Conservation (phyloP, 2,888 invertebrate species). For the Acanthosepion esculentum region DNA sequence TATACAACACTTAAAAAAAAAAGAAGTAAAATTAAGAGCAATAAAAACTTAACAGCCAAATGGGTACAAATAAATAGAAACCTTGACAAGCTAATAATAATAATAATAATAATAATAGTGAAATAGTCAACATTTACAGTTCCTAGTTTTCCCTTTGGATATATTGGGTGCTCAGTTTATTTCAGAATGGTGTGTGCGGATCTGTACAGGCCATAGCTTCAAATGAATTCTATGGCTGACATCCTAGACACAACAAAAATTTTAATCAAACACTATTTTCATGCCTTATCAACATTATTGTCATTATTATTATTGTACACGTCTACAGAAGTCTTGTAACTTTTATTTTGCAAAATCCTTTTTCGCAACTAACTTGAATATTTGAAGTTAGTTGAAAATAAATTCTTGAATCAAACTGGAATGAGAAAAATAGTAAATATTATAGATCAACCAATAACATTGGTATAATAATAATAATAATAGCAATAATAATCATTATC, state of each 20-base stretch:
- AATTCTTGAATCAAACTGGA: conserved; percentile 16
- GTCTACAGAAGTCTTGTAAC: background rate
- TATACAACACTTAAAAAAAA: background rate
- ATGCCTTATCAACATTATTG: background rate
- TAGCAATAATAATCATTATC: background rate
- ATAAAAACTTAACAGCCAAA: background rate
- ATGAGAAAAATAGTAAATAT: conserved; percentile 33
- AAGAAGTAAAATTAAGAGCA: background rate
- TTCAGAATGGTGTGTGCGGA: background rate
- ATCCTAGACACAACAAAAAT: background rate
- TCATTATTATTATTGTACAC: background rate
- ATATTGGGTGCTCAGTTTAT: background rate
- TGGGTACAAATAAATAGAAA: background rate
- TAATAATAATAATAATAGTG: background rate
- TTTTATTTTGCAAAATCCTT: background rate
- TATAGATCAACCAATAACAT: conserved; percentile 18
- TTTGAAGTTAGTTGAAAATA: conserved; percentile 33
- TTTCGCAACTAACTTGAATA: conserved; percentile 8
- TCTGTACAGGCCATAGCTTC: background rate
- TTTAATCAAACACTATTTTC: background rate
- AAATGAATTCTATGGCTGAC: background rate
- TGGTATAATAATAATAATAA: background rate
- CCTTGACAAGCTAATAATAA: background rate
- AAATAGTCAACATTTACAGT: background rate
- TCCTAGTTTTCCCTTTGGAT: background rate